A percentile compares a stretch with the other conserved stretches of the same genome.
Evolutionary conservation across 2,888 invertebrate species (phyloP).

Genomic region (Hartigia nigra): DNA sequence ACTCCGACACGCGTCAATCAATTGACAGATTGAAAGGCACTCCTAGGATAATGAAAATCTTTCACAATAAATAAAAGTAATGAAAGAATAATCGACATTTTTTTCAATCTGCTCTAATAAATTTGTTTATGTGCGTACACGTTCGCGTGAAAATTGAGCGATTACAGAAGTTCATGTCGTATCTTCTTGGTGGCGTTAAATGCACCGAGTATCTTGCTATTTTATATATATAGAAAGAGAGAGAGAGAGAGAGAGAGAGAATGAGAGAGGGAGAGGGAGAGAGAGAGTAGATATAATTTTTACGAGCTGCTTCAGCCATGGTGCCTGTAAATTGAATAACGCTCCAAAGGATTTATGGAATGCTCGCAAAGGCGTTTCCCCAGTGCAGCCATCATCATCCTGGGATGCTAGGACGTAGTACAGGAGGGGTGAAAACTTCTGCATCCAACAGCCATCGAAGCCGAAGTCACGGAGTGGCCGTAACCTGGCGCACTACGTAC

Average conservation of each 20-base stretch:
- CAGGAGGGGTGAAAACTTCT: constrained; percentile 2
- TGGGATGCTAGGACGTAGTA: constrained; percentile 22
- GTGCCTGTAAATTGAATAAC: constrained; percentile 33
- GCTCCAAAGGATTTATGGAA: constrained; percentile 32
- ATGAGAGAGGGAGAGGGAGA: no score
- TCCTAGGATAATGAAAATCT: background rate
- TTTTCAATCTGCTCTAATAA: background rate
- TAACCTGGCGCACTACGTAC: constrained; percentile 37
- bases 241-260: no score
- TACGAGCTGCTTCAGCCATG: constrained; percentile 37
- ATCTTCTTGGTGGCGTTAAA: background rate
- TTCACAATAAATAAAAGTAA: background rate
- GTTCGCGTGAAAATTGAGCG: constrained; percentile 36
- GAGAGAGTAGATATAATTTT: constrained; percentile 49
- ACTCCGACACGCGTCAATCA: background rate
- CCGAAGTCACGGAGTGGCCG: constrained; percentile 49
- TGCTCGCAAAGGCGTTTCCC: constrained; percentile 14
- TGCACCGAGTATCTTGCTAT: background rate
- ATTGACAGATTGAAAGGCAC: background rate
- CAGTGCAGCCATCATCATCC: background rate
- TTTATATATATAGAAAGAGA: no score
- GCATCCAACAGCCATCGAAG: constrained; percentile 30
- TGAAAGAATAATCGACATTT: background rate
- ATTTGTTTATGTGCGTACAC: background rate
- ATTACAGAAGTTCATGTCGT: constrained; percentile 20